phyloP scores from a whole-genome alignment of 2,888 invertebrate genomes.

The Caenorhabditis sp. region DNA sequence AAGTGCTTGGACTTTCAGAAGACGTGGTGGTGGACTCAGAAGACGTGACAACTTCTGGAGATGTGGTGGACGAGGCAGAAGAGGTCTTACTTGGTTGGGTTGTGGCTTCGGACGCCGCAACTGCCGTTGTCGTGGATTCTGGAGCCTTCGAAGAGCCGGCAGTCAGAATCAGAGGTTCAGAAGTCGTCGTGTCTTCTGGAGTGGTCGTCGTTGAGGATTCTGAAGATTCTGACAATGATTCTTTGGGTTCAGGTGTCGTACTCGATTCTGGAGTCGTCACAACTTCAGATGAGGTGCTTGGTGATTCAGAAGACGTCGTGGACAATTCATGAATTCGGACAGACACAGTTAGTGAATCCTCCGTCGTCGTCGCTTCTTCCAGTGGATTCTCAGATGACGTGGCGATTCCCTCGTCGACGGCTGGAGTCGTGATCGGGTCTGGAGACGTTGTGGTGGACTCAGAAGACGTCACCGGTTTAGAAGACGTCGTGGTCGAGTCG shows the following conservation, averaged over 20 bases:
- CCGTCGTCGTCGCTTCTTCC: slow-evolving; percentile 28
- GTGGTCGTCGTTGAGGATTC: background rate
- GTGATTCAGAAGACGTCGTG: slow-evolving; percentile 31
- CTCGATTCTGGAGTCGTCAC: background rate
- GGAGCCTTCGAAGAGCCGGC: slow-evolving; percentile 9
- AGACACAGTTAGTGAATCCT: slow-evolving; percentile 41
- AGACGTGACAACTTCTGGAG: slow-evolving; percentile 16
- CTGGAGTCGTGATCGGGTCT: background rate
- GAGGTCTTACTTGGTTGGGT: background rate
- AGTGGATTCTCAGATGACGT: slow-evolving; percentile 12
- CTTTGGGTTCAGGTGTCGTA: slow-evolving; percentile 3
- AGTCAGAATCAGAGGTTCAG: background rate
- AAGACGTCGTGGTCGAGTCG: background rate
- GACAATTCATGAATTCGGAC: slow-evolving; percentile 42
- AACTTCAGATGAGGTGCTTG: slow-evolving; percentile 23
- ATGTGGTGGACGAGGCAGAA: slow-evolving; percentile 4
- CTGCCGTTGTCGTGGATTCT: slow-evolving; percentile 1
- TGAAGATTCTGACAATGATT: slow-evolving; percentile 4
- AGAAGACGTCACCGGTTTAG: background rate
- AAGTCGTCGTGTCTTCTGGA: background rate
- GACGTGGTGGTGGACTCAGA: slow-evolving; percentile 13
- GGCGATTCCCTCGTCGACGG: slow-evolving; percentile 1
- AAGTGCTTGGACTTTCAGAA: slow-evolving; percentile 5
- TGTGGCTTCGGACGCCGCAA: background rate
- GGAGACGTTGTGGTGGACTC: slow-evolving; percentile 29